phyloP scores from a whole-genome alignment of 1,140 invertebrate genomes.

The Drosophila melanogaster region Release_6_plus_ISO1_MT NC_004354.4:1729001-1729500 shows the following conservation, averaged over 20 bases:
- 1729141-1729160: no score
- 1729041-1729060: no score
- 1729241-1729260: neutral
- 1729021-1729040: constrained; percentile 1
- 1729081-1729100: no score
- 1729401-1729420: constrained; percentile 63
- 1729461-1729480: constrained; percentile 61
- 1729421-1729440: constrained; percentile 29
- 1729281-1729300: constrained; percentile 31
- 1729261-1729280: constrained; percentile 28
- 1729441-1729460: neutral
- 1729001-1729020: constrained; percentile 18
- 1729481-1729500: constrained; percentile 65
- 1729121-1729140: no score
- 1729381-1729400: constrained; percentile 81
- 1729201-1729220: neutral
- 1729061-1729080: no score
- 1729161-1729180: neutral
- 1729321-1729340: constrained; percentile 76
- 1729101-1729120: no score
- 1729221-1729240: neutral
- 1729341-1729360: constrained; percentile 82
- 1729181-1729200: neutral
- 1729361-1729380: constrained; percentile 75
- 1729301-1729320: constrained; percentile 61